phyloP scores from a whole-genome alignment of 2,113 vertebrate species.

The Phoxinus phoxinus region DNA sequence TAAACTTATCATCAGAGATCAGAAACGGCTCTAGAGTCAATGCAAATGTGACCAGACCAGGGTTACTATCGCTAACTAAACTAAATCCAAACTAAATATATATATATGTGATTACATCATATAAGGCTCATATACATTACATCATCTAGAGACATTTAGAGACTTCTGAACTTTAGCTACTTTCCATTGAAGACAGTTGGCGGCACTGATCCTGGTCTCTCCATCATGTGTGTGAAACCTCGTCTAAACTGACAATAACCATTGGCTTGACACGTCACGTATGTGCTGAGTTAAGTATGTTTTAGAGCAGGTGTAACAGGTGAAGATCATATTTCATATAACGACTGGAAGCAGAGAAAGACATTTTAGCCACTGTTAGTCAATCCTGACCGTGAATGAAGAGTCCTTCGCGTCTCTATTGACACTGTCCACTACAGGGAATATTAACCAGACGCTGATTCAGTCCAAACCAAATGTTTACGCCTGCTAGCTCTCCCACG shows the following conservation, averaged over 20 bases:
- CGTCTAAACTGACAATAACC: not conserved
- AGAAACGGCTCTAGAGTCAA: no score
- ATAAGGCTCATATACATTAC: no score
- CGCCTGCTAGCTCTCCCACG: conserved; percentile 73
- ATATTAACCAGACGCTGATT: conserved; percentile 71
- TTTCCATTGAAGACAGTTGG: no score
- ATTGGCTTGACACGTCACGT: not conserved
- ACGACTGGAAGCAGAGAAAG: not conserved
- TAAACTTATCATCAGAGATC: no score
- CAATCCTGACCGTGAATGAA: not conserved
- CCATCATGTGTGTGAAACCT: not conserved
- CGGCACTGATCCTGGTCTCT: no score
- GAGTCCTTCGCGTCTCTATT: conserved; percentile 64
- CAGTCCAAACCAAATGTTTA: conserved; percentile 79
- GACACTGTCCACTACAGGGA: conserved; percentile 67
- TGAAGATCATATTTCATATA: not conserved
- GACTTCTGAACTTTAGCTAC: no score
- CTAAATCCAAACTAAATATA: no score
- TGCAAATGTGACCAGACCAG: no score
- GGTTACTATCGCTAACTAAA: no score
- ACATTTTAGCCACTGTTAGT: not conserved
- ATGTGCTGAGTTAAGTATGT: not conserved
- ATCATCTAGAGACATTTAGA: no score
- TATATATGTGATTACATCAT: no score
- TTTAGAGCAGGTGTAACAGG: not conserved